Evolutionary conservation across 2,888 invertebrate genomes (phyloP).

Genomic region (Podotricha telesiphe): DNA sequence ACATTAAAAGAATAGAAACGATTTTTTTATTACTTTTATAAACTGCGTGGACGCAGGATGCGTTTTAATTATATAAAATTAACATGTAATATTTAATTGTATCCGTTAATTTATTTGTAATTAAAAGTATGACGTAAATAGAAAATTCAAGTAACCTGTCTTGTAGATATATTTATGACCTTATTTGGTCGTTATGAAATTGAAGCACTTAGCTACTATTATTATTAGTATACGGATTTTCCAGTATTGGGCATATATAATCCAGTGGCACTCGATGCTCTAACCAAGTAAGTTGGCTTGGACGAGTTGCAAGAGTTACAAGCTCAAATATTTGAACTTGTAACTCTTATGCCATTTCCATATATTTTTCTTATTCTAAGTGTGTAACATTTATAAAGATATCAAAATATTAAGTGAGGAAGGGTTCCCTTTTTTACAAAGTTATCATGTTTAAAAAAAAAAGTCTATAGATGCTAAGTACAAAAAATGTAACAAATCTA

Average conservation of each 20-base stretch:
- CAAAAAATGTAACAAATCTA: too few species aligned
- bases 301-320: too few species aligned
- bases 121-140: not conserved
- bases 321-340: too few species aligned
- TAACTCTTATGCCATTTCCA: too few species aligned
- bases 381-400: too few species aligned
- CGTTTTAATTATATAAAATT: constrained; percentile 5
- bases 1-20: too few species aligned
- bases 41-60: not conserved
- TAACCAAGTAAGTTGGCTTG: not conserved
- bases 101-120: not conserved
- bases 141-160: not conserved
- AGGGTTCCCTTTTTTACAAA: too few species aligned
- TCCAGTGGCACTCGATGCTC: not conserved
- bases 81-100: constrained; percentile 9
- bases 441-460: too few species aligned
- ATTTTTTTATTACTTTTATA: not conserved
- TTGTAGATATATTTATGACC: not conserved
- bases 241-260: not conserved
- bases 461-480: too few species aligned
- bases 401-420: too few species aligned
- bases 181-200: not conserved
- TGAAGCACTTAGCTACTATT: not conserved
- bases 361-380: too few species aligned
- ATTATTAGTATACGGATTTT: not conserved